Conservation (phyloP, 2,113 vertebrate species). For the Hydropotes inermis region DNA sequence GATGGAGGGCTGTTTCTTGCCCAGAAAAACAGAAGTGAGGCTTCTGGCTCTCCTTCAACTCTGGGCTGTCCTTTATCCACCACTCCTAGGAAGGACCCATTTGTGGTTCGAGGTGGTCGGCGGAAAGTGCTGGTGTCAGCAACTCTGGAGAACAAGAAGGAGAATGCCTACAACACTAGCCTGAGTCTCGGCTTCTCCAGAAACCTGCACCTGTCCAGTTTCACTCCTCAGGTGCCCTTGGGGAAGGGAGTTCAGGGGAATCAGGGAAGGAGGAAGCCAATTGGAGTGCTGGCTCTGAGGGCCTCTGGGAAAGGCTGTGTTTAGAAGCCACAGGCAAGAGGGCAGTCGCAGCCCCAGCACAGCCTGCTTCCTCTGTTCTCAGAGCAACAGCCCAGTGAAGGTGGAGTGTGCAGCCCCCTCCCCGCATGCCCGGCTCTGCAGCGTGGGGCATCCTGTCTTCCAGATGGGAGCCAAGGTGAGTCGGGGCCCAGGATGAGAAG, state of each 20-base stretch:
- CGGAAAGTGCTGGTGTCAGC: constrained; percentile 86
- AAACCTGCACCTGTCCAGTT: constrained; percentile 94
- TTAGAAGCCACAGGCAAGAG: background rate
- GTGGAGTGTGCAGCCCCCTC: constrained; percentile 86
- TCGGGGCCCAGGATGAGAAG: background rate
- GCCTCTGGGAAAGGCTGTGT: background rate
- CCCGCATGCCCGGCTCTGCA: constrained; percentile 85
- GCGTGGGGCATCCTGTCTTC: constrained; percentile 91
- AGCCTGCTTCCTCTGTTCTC: background rate
- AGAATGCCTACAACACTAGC: constrained; percentile 95
- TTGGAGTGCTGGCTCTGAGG: background rate
- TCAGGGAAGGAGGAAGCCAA: background rate
- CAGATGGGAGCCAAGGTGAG: constrained; percentile 88
- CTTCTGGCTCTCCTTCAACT: background rate
- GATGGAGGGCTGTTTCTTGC: background rate
- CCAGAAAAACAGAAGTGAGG: background rate
- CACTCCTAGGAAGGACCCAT: constrained; percentile 84
- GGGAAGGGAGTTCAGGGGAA: background rate
- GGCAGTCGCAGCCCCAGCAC: background rate
- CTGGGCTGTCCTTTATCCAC: background rate
- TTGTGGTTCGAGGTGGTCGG: constrained; percentile 85
- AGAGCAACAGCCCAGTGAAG: constrained; percentile 87
- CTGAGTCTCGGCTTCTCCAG: constrained; percentile 88
- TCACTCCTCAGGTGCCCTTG: constrained; percentile 84
- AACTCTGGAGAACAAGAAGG: constrained; percentile 88